Evolutionary conservation across 2,888 invertebrate species (phyloP).

Genomic region (Nesidiocoris tenuis): DNA sequence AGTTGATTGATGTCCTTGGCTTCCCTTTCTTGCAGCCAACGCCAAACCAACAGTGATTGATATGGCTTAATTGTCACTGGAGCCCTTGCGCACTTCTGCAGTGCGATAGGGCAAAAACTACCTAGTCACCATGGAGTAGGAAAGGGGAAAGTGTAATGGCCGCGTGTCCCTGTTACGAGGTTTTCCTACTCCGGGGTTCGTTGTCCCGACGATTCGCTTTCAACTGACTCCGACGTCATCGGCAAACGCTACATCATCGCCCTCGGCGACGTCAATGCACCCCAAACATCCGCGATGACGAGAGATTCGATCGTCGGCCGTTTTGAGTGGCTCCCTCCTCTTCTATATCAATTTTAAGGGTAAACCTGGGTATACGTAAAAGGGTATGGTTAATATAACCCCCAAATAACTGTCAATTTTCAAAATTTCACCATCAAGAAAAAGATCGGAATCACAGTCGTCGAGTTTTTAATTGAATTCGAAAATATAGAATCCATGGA

Average conservation of each 20-base stretch:
- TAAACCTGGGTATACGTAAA: too few relatives aligned
- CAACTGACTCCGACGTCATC: not conserved
- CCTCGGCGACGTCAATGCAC: not conserved
- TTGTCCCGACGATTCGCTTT: not conserved
- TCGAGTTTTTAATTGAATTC: too few relatives aligned
- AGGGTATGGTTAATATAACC: too few relatives aligned
- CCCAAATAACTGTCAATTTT: too few relatives aligned
- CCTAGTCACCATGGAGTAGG: not conserved
- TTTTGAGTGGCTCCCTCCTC: too few relatives aligned
- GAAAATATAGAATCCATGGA: too few relatives aligned
- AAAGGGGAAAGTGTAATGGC: not conserved
- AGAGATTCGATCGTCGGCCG: not conserved
- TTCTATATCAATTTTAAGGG: too few relatives aligned
- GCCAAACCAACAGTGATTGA: conserved; percentile 37
- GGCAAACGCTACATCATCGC: not conserved
- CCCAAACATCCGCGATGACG: not conserved
- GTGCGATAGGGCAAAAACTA: not conserved
- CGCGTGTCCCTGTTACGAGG: not conserved
- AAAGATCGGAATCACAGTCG: too few relatives aligned
- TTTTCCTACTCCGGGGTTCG: not conserved
- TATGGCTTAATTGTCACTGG: conserved; percentile 45
- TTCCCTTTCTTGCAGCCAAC: conserved; percentile 5
- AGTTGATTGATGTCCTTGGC: conserved; percentile 38
- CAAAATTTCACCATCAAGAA: too few relatives aligned
- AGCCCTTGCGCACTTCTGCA: not conserved